Conservation (phyloP, 2,888 invertebrate species). For the Prenolepis imparis region DNA sequence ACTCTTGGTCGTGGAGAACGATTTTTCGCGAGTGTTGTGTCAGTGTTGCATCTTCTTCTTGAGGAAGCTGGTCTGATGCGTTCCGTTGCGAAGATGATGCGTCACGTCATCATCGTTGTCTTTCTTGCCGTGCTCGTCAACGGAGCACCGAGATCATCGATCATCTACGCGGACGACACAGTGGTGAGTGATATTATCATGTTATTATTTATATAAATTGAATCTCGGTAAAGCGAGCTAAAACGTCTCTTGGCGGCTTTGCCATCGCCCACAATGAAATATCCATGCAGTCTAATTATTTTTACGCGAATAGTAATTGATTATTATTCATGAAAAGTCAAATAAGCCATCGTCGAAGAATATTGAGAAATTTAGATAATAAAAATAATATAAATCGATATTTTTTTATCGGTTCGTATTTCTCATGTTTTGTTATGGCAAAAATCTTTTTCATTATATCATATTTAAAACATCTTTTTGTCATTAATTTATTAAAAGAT, state of each 20-base stretch:
- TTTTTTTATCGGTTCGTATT: not conserved
- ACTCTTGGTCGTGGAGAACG: constrained; percentile 5
- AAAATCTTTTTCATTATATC: not conserved
- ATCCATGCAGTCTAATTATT: not conserved
- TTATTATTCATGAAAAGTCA: not conserved
- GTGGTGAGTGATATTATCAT: constrained; percentile 79
- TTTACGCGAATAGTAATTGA: not conserved
- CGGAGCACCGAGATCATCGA: constrained; percentile 71
- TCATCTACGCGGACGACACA: constrained; percentile 81
- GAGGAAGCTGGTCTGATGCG: constrained; percentile 30
- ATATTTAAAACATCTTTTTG: not conserved
- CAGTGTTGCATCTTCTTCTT: constrained; percentile 18
- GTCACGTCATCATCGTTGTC: constrained; percentile 66
- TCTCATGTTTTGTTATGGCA: not conserved
- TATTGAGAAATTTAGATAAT: not conserved
- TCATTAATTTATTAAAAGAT: not conserved
- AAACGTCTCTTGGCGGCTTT: not conserved
- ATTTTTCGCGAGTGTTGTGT: constrained; percentile 29
- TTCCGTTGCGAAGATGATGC: constrained; percentile 70
- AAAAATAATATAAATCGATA: not conserved
- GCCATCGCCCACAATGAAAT: not conserved
- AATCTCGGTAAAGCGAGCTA: not conserved
- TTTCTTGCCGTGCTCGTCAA: constrained; percentile 65
- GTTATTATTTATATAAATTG: not conserved
- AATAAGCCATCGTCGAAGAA: not conserved